phyloP scores from a whole-genome alignment of 2,113 vertebrate species.

The Mixornis gularis region DNA sequence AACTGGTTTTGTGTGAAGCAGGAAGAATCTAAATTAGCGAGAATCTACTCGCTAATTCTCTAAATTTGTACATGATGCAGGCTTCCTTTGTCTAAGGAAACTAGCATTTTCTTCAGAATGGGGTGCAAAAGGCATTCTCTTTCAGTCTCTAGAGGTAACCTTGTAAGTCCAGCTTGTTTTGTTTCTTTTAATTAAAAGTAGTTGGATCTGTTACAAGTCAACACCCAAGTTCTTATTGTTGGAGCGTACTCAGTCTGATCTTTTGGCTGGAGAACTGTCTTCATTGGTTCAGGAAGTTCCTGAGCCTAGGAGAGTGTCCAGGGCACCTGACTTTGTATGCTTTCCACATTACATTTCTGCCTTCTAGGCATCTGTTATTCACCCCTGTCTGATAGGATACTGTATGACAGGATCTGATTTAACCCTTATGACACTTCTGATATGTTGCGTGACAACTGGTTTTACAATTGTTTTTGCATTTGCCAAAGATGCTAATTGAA shows the following conservation, averaged over 20 bases:
- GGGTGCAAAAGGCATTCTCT: background rate
- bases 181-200: background rate
- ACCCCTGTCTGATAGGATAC: background rate
- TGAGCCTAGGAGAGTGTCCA: background rate
- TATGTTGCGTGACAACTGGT: background rate
- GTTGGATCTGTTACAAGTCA: background rate
- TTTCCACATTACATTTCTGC: background rate
- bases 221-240: background rate
- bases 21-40: background rate
- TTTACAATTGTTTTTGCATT: background rate
- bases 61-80: background rate
- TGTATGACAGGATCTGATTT: background rate
- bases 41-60: background rate
- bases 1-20: background rate
- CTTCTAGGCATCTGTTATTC: background rate
- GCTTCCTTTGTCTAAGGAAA: background rate
- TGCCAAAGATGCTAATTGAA: background rate
- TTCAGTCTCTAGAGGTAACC: background rate
- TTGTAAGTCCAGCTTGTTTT: background rate
- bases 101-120: background rate
- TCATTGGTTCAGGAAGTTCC: background rate
- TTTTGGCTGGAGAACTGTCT: background rate
- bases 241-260: background rate
- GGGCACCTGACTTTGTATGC: background rate
- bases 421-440: background rate